phyloP scores from a whole-genome alignment of 2,797 vertebrate genomes.

The Typhlichthys eigenmanni region DNA sequence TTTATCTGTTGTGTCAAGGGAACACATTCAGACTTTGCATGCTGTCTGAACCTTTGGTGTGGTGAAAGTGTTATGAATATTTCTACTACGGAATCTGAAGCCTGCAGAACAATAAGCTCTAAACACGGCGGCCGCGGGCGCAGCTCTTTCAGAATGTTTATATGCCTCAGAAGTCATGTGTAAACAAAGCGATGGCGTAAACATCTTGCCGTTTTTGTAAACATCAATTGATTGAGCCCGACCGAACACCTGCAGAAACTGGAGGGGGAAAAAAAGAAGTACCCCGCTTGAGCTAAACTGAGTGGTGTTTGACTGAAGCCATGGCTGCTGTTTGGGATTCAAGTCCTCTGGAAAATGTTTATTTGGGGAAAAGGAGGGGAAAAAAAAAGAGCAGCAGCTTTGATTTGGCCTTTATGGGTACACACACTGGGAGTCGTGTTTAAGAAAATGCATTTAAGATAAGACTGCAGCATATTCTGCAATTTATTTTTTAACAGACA shows the following conservation, averaged over 20 bases:
- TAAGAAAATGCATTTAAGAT: slow-evolving; percentile 50
- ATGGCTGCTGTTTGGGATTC: slow-evolving; percentile 72
- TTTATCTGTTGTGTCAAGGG: slow-evolving; percentile 8
- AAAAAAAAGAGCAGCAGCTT: slow-evolving; percentile 57
- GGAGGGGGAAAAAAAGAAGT: slow-evolving; percentile 21
- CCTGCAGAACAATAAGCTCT: slow-evolving; percentile 30
- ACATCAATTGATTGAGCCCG: slow-evolving; percentile 59
- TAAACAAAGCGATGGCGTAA: slow-evolving; percentile 63
- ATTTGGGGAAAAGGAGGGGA: slow-evolving; percentile 57
- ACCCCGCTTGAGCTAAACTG: slow-evolving; percentile 41
- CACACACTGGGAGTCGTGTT: slow-evolving; percentile 47
- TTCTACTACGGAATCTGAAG: slow-evolving; percentile 40
- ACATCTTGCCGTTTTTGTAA: slow-evolving; percentile 63
- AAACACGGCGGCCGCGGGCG: slow-evolving; percentile 33
- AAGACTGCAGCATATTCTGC: slow-evolving; percentile 35
- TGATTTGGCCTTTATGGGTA: slow-evolving; percentile 47
- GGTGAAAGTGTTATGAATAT: slow-evolving; percentile 23
- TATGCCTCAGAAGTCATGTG: slow-evolving; percentile 40
- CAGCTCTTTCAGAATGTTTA: slow-evolving; percentile 58
- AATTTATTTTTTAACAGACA: background rate
- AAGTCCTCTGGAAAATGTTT: slow-evolving; percentile 72
- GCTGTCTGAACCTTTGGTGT: background rate
- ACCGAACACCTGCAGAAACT: slow-evolving; percentile 71
- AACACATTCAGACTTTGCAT: slow-evolving; percentile 13
- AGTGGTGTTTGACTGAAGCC: slow-evolving; percentile 69